Evolutionary conservation across 2,888 invertebrate genomes (phyloP), one percentile per base, ranked within the genome.

Genomic region (Ctena decussata): DNA sequence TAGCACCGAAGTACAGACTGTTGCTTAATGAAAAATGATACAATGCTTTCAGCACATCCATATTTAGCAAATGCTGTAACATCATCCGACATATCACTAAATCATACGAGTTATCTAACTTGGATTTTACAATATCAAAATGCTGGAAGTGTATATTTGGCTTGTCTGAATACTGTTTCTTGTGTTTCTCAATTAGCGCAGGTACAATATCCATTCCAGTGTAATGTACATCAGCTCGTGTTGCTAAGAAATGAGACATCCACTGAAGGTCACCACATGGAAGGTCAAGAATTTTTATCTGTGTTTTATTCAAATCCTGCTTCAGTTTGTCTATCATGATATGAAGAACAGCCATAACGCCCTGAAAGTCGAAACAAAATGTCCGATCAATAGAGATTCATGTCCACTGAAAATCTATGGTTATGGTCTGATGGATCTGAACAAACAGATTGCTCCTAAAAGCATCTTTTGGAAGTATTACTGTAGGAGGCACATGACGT

Each of bases 221-320:
- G 44, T 79, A 79, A 30, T 79, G 30, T n/a, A 79, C 30, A 39
- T 79, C 79, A 35, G 37, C 39, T 8, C 79, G 44, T 41, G 79
- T 57, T 37, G 72, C 53, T 0, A 79, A 46, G 35, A 79, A 72
- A 39, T 79, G 60, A 2, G 79, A 72, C 46, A 79, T 79, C 72
- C 73, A 79, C 79, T 79, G 79, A 32, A 72, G 35, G 39, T 79
- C 79, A n/a, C 79, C 79, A 57, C 79, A 79, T 15, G 79, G 79
- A n/a, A 79, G 44, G 37, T 79, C 79, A 0, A 71, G 71, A 27
- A 79, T 32, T 37, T 41, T 72, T 15, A 79, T 79, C 12, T 35
- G 37, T 53, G 70, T 53, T 57, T 79, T 72, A 15, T 79, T 72
- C n/a, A 79, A 37, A 5, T 79, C 57, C 0, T 35, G 32, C 39